A percentile compares a stretch with the other conserved stretches of the same genome.
Evolutionary conservation across 2,113 vertebrate species (phyloP).

Genomic region (Chaetorhynchus papuensis): DNA sequence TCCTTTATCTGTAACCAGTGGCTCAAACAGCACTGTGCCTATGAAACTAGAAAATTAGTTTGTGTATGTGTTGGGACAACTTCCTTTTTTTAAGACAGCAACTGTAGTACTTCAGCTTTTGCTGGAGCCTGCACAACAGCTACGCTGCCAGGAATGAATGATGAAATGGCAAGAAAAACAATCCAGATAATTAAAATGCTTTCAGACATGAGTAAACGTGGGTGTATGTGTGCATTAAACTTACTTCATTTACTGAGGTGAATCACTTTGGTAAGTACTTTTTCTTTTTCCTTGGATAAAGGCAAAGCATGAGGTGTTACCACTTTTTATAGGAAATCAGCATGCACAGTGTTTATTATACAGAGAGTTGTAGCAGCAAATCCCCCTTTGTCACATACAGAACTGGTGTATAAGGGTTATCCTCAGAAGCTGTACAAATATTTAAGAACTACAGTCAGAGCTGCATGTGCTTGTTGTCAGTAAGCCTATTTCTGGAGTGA

Average conservation of each 20-base stretch:
- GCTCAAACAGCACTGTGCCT: background rate
- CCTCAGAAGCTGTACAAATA: background rate
- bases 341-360: background rate
- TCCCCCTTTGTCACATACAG: background rate
- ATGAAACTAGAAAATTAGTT: background rate
- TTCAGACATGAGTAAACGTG: slow-evolving; percentile 12
- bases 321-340: background rate
- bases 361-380: background rate
- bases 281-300: background rate
- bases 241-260: background rate
- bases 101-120: background rate
- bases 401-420: background rate
- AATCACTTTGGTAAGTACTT: background rate
- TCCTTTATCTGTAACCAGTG: background rate
- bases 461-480: background rate
- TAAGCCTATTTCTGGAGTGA: background rate
- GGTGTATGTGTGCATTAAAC: background rate
- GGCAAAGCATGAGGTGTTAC: background rate
- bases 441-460: background rate
- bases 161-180: background rate
- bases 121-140: background rate
- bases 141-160: background rate
- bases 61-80: background rate
- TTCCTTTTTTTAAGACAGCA: background rate
- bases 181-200: slow-evolving; percentile 28